Percentiles rank a stretch among this genome's conserved stretches.
Conservation (phyloP, 2,797 vertebrate genomes). For the Micropoecilia bifurca region DNA sequence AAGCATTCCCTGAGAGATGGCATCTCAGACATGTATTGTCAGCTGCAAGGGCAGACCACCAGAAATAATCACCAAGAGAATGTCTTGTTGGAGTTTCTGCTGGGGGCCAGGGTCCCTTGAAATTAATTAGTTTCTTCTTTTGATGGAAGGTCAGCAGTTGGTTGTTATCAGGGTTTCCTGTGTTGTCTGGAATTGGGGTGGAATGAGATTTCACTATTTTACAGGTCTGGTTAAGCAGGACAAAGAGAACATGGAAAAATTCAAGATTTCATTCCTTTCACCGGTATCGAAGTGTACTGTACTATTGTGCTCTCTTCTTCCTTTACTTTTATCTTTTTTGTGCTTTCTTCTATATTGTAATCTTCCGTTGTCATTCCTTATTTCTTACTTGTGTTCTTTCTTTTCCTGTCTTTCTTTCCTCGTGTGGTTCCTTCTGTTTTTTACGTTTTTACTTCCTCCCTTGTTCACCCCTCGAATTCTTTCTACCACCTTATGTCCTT, state of each 20-base stretch:
- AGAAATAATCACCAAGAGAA: conserved; percentile 49
- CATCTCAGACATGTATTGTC: conserved; percentile 58
- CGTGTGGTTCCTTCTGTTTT: background rate
- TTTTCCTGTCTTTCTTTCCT: background rate
- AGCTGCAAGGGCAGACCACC: conserved; percentile 26
- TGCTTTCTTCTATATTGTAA: background rate
- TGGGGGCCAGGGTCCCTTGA: conserved; percentile 24
- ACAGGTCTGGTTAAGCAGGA: background rate
- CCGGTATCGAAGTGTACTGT: background rate
- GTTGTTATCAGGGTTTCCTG: background rate
- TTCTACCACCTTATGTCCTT: background rate
- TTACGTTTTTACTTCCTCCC: background rate
- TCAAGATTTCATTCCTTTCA: background rate
- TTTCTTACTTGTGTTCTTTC: background rate
- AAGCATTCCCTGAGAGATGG: conserved; percentile 49
- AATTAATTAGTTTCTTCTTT: conserved; percentile 51
- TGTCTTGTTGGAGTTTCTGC: conserved; percentile 20
- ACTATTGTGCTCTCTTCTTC: background rate
- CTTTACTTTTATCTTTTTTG: background rate
- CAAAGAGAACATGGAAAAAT: background rate
- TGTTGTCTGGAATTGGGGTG: background rate
- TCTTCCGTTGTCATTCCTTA: background rate
- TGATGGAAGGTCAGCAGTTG: conserved; percentile 34
- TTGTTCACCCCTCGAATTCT: background rate
- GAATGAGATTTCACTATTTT: background rate